A percentile compares a stretch with the other conserved stretches of the same genome.
phyloP scores from a whole-genome alignment of 2,113 vertebrate genomes.

The Butorides virescens region DNA sequence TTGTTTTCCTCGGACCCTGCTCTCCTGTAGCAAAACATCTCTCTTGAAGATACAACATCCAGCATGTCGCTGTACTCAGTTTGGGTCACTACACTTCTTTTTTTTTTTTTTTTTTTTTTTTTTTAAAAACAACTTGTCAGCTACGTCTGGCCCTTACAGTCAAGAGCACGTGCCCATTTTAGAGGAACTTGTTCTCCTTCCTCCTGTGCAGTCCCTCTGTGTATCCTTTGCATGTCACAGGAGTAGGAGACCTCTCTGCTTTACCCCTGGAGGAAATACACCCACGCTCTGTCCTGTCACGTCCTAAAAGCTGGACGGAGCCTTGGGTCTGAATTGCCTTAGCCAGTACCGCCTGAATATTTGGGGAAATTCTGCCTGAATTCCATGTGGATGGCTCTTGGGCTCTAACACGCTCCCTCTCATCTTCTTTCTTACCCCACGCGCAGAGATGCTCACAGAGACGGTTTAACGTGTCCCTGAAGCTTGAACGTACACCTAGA shows the following conservation, averaged over 20 bases:
- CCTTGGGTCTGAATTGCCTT: background rate
- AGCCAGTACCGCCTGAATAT: background rate
- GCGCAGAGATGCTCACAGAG: background rate
- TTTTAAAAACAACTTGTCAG: background rate
- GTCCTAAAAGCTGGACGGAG: background rate
- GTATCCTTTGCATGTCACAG: background rate
- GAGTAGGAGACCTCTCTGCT: background rate
- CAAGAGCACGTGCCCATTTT: background rate
- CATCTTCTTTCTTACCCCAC: background rate
- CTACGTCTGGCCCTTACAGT: background rate
- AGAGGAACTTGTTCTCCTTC: background rate
- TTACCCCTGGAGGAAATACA: background rate
- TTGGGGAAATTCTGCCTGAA: background rate
- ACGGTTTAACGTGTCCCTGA: background rate
- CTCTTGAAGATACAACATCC: background rate
- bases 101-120: background rate
- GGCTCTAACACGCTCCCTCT: background rate
- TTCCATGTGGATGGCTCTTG: conserved; percentile 42
- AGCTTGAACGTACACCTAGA: background rate
- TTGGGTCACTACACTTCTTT: background rate
- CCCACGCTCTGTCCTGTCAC: background rate
- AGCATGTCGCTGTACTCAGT: background rate
- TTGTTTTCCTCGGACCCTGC: background rate
- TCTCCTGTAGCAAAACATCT: background rate
- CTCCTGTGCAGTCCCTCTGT: background rate